Evolutionary conservation across 1,140 invertebrate species (phyloP).

Genomic region (Drosophila bifasciata): DNA sequence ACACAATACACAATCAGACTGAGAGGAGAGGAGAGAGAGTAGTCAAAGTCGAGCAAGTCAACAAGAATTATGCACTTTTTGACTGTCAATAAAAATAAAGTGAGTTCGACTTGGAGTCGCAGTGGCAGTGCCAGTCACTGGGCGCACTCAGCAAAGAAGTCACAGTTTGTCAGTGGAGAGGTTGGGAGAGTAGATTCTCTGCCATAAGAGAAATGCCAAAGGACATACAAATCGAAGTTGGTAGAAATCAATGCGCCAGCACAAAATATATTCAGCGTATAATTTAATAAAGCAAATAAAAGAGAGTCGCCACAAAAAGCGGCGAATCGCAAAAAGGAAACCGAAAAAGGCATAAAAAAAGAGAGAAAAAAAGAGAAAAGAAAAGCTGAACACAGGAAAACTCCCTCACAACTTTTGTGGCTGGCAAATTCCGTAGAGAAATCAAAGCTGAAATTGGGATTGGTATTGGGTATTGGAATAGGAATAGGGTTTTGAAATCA

Average conservation of each 20-base stretch:
- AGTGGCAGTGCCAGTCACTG: slow-evolving; percentile 27
- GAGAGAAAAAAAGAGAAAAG: background rate
- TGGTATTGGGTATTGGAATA: slow-evolving; percentile 20
- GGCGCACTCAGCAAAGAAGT: slow-evolving; percentile 15
- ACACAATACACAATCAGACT: slow-evolving; percentile 24
- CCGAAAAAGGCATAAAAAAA: slow-evolving; percentile 1
- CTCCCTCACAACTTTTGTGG: slow-evolving; percentile 42
- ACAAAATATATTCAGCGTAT: slow-evolving; percentile 83
- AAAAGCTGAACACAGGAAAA: slow-evolving; percentile 9
- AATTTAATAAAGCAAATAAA: slow-evolving; percentile 83
- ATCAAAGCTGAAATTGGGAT: slow-evolving; percentile 51
- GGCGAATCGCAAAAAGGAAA: slow-evolving; percentile 25
- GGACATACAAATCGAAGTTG: slow-evolving; percentile 78
- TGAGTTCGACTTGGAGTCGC: slow-evolving; percentile 61
- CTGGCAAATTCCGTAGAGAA: slow-evolving; percentile 66
- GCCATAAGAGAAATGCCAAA: slow-evolving; percentile 58
- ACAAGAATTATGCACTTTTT: slow-evolving; percentile 82
- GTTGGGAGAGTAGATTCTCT: background rate
- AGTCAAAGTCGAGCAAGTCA: slow-evolving; percentile 66
- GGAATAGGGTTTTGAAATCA: slow-evolving; percentile 35
- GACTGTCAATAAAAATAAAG: slow-evolving; percentile 82
- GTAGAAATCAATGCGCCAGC: slow-evolving; percentile 77
- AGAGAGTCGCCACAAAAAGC: slow-evolving; percentile 39
- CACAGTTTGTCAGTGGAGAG: background rate
- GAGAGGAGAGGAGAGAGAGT: slow-evolving; percentile 10